Percentiles rank a stretch among this genome's conserved stretches.
These are phyloP conservation scores for Meles meles DNA, from an alignment of 2,113 vertebrate species.

Conservation along the genomic window DNA sequence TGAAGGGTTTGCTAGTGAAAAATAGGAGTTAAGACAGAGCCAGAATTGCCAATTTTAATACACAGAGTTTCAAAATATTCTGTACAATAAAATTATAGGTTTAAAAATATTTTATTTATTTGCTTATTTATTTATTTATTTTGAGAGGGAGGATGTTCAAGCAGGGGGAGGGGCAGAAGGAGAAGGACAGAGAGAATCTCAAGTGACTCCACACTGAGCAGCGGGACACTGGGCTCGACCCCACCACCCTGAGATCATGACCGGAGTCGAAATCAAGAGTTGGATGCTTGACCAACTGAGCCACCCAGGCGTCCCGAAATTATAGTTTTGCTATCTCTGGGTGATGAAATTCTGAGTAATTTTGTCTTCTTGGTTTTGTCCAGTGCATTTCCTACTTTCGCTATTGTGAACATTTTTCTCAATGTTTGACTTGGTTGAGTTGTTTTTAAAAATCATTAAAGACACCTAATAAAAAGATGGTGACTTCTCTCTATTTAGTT, in stretches of 20 bases:
- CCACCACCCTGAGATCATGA: not conserved
- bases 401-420: not conserved
- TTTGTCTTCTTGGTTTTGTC: not conserved
- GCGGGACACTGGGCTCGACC: not conserved
- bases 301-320: not conserved
- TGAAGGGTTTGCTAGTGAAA: not conserved
- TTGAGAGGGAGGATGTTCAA: not conserved
- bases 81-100: not conserved
- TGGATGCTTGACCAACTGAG: not conserved
- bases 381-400: not conserved
- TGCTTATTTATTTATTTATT: not conserved
- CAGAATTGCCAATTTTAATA: not conserved
- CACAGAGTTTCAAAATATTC: not conserved
- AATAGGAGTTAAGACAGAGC: not conserved
- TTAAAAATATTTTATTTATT: not conserved
- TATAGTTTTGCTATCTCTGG: not conserved
- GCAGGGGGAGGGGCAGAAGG: not conserved
- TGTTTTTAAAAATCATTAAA: not conserved
- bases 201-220: not conserved
- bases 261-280: not conserved
- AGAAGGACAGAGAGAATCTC: not conserved
- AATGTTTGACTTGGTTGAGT: not conserved
- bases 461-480: not conserved
- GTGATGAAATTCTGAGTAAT: not conserved
- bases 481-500: not conserved